phyloP scores from a whole-genome alignment of 1,140 invertebrate genomes.

The Thalassaphorura encarpata region DNA sequence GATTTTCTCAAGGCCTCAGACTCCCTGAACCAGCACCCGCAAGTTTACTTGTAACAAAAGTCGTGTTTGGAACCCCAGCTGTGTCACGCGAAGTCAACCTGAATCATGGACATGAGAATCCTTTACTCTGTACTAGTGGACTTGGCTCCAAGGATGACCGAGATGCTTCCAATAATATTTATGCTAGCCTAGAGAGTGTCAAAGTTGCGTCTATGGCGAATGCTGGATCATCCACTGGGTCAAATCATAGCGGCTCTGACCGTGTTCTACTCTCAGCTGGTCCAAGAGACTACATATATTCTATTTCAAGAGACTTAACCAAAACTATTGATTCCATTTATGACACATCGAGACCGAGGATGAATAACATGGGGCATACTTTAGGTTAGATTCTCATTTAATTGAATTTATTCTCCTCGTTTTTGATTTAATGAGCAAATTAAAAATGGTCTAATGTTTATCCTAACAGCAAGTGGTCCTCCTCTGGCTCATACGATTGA shows the following conservation, averaged over 20 bases:
- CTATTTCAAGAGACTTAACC: constrained; percentile 33
- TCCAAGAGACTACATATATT: constrained; percentile 33
- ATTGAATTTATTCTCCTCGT: not conserved
- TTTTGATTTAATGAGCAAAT: not conserved
- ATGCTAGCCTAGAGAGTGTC: constrained; percentile 32
- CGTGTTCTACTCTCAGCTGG: constrained; percentile 32
- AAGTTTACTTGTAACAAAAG: constrained; percentile 32
- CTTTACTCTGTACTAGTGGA: constrained; percentile 24
- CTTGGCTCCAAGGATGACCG: constrained; percentile 25
- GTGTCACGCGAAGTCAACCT: constrained; percentile 32
- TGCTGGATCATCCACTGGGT: constrained; percentile 26
- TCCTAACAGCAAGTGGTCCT: constrained; percentile 9
- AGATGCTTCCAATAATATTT: constrained; percentile 31
- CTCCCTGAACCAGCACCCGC: constrained; percentile 33
- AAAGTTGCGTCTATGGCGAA: constrained; percentile 29
- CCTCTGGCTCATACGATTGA: constrained; percentile 30
- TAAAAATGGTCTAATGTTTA: not conserved
- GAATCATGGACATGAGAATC: constrained; percentile 30
- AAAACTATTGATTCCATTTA: constrained; percentile 34
- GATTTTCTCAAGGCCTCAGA: constrained; percentile 29
- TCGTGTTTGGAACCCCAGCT: constrained; percentile 32
- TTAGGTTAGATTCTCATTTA: constrained; percentile 20
- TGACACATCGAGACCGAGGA: constrained; percentile 30
- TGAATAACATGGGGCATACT: constrained; percentile 29
- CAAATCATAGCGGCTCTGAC: constrained; percentile 31